These are phyloP conservation scores for Ciconia maguari DNA, from an alignment of 2,113 vertebrate species.

Conservation along the genomic window DNA sequence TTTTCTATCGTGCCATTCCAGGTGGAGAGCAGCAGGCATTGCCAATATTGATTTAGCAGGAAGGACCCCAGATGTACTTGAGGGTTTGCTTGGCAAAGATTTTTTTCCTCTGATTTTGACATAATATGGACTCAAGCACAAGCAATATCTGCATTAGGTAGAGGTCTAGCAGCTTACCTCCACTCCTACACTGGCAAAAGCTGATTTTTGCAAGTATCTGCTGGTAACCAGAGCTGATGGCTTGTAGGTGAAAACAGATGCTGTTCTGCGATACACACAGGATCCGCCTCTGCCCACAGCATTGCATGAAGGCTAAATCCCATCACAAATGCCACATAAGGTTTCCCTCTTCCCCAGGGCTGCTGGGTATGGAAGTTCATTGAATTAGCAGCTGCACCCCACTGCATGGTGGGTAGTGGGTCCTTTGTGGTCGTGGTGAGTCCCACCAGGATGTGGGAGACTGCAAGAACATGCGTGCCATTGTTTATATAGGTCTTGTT, in stretches of 20 bases:
- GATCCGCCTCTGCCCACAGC: neutral
- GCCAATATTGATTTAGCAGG: neutral
- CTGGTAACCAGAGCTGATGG: neutral
- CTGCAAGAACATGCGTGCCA: neutral
- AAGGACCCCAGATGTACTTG: neutral
- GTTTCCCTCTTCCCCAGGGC: neutral
- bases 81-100: neutral
- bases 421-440: neutral
- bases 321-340: neutral
- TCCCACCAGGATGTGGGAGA: neutral
- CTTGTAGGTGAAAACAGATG: neutral
- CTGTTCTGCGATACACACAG: neutral
- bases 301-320: neutral
- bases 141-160: neutral
- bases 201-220: neutral
- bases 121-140: neutral
- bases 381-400: neutral
- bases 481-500: neutral
- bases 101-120: neutral
- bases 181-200: neutral
- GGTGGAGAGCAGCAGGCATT: neutral
- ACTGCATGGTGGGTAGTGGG: neutral
- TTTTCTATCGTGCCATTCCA: neutral
- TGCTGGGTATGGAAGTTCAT: neutral
- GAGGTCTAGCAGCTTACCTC: neutral